Percentiles rank a stretch among this genome's conserved stretches.
Evolutionary conservation across 2,888 invertebrate species (phyloP).

Genomic region (Prosopocoilus inquinatus): DNA sequence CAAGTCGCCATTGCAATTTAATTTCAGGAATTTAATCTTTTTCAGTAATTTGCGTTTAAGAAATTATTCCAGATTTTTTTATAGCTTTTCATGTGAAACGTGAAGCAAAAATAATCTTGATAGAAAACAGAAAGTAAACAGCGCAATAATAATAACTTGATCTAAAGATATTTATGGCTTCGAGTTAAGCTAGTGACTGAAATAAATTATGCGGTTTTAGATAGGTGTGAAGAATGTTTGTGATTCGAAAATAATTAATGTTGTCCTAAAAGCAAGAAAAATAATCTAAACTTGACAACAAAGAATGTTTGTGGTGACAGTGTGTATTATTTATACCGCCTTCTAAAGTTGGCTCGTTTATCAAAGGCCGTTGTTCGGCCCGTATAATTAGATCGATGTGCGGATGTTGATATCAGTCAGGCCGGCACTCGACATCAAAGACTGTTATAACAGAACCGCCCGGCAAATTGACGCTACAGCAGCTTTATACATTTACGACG

Average conservation of each 20-base stretch:
- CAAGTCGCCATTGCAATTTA: too few relatives aligned
- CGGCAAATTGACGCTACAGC: constrained; percentile 34
- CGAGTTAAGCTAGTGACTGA: too few relatives aligned
- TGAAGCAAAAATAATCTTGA: too few relatives aligned
- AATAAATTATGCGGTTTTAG: too few relatives aligned
- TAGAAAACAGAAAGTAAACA: too few relatives aligned
- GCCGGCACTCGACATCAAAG: constrained; percentile 43
- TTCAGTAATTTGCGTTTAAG: too few relatives aligned
- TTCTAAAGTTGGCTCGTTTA: constrained; percentile 37
- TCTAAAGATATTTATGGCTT: too few relatives aligned
- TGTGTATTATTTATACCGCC: constrained; percentile 34
- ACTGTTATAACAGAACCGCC: constrained; percentile 18
- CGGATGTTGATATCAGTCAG: constrained; percentile 47
- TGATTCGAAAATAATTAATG: background rate
- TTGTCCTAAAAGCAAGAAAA: constrained; percentile 10
- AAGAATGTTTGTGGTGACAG: constrained; percentile 29
- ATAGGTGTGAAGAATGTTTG: background rate
- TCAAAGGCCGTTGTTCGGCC: constrained; percentile 36
- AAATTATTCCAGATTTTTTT: too few relatives aligned
- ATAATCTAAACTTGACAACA: constrained; percentile 17
- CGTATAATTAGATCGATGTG: constrained; percentile 48
- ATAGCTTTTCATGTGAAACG: too few relatives aligned
- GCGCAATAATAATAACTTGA: too few relatives aligned
- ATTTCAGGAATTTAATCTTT: too few relatives aligned
- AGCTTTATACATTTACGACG: constrained; percentile 26